Conservation (phyloP, 2,888 invertebrate species). For the Drosophila pseudotalamancana region DNA sequence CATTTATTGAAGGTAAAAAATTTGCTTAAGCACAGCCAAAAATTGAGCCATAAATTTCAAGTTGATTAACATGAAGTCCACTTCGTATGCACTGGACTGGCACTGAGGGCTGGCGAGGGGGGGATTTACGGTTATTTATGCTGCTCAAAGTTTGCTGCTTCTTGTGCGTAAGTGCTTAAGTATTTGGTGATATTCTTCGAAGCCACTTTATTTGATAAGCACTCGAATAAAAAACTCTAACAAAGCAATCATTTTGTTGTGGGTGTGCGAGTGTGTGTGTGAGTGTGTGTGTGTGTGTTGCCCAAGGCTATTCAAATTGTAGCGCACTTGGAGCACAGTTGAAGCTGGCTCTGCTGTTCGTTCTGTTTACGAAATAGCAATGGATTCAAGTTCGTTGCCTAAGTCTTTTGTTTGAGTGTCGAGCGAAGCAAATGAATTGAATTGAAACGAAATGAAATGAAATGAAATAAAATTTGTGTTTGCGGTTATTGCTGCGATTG, state of each 20-base stretch:
- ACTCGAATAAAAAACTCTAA: slow-evolving; percentile 12
- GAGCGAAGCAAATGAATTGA: slow-evolving; percentile 41
- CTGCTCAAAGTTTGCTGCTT: slow-evolving; percentile 5
- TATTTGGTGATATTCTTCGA: slow-evolving; percentile 29
- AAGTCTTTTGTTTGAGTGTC: slow-evolving; percentile 27
- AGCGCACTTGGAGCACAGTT: slow-evolving; percentile 7
- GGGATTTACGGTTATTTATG: too few relatives aligned
- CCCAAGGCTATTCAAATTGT: slow-evolving; percentile 17
- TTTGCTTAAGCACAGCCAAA: slow-evolving; percentile 29
- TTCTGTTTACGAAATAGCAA: slow-evolving; percentile 22
- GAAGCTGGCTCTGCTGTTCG: slow-evolving; percentile 15
- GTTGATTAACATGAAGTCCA: slow-evolving; percentile 55
- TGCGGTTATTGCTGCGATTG: slow-evolving; percentile 47
- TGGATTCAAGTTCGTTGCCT: slow-evolving; percentile 44
- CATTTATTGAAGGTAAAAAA: slow-evolving; percentile 25
- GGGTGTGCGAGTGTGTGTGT: not conserved
- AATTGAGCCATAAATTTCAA: slow-evolving; percentile 81
- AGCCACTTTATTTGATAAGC: slow-evolving; percentile 32
- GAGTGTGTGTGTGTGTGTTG: not conserved
- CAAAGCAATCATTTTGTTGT: slow-evolving; percentile 40
- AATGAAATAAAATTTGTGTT: slow-evolving; percentile 43
- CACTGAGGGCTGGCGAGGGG: too few relatives aligned
- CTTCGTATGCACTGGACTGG: slow-evolving; percentile 7
- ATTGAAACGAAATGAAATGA: slow-evolving; percentile 29
- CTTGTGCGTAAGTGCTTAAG: slow-evolving; percentile 9